A percentile compares a stretch with the other conserved stretches of the same genome.
Evolutionary conservation across 2,797 vertebrate species (phyloP).

Genomic region (Chiloscyllium punctatum): DNA sequence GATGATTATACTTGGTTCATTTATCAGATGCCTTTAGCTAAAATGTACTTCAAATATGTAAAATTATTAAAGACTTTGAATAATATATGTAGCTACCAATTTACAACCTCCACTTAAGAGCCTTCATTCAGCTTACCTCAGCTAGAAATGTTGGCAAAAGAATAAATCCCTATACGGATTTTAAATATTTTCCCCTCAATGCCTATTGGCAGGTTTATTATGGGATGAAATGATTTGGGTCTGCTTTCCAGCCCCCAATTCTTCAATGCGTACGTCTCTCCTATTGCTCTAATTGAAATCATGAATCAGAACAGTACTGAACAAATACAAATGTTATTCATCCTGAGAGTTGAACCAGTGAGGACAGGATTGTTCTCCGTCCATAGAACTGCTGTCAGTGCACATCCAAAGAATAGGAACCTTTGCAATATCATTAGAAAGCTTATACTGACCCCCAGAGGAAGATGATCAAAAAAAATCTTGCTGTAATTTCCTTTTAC

Average conservation of each 20-base stretch:
- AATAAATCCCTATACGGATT: not conserved
- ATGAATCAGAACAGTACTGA: not conserved
- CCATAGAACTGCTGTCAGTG: not conserved
- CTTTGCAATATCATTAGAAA: not conserved
- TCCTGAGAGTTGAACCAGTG: not conserved
- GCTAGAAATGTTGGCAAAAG: not conserved
- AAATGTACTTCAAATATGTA: not conserved
- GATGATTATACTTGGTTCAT: not conserved
- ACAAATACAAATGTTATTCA: not conserved
- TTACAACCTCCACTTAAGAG: not conserved
- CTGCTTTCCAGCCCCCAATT: not conserved
- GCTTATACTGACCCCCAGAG: conserved; percentile 15
- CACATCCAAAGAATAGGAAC: not conserved
- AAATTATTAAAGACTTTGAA: not conserved
- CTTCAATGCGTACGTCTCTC: not conserved
- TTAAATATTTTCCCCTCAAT: not conserved
- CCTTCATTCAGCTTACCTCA: not conserved
- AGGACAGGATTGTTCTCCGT: not conserved
- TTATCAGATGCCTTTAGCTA: not conserved
- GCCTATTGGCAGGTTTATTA: not conserved
- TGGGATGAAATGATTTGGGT: not conserved
- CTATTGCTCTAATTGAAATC: not conserved
- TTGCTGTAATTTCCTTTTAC: not conserved
- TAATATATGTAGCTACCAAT: not conserved
- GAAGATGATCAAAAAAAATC: not conserved